Percentiles rank a stretch among this genome's conserved stretches.
Evolutionary conservation across 2,113 vertebrate genomes (phyloP).

Genomic region (Rutilus rutilus): DNA sequence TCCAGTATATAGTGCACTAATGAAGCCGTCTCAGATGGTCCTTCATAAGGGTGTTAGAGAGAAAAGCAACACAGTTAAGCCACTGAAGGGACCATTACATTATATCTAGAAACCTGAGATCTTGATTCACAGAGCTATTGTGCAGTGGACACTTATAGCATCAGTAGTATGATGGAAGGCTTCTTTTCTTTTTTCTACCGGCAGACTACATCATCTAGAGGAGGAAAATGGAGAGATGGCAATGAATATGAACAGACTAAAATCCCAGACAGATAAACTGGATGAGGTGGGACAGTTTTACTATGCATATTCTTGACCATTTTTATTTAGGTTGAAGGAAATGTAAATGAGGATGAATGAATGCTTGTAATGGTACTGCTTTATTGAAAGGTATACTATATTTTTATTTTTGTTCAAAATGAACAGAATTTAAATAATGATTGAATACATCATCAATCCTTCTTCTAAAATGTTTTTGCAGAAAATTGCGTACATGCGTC

Average conservation of each 20-base stretch:
- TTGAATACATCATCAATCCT: no score
- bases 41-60: not conserved
- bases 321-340: not conserved
- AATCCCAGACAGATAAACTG: conserved; percentile 89
- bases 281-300: conserved; percentile 82
- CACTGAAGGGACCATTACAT: not conserved
- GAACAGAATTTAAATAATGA: no score
- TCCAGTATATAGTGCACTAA: not conserved
- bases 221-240: conserved; percentile 88
- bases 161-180: not conserved
- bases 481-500: no score
- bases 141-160: not conserved
- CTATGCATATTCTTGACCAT: not conserved
- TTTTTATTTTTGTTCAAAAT: no score
- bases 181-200: not conserved
- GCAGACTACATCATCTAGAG: conserved; percentile 88
- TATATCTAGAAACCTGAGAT: not conserved
- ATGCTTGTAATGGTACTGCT: not conserved
- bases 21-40: not conserved
- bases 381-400: not conserved
- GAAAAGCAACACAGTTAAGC: not conserved
- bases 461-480: no score
- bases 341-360: not conserved
- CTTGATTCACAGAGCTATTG: not conserved
- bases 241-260: conserved; percentile 81